Percentiles rank a stretch among this genome's conserved stretches.
Evolutionary conservation across 2,113 vertebrate genomes (phyloP).

Genomic region (Charina bottae): DNA sequence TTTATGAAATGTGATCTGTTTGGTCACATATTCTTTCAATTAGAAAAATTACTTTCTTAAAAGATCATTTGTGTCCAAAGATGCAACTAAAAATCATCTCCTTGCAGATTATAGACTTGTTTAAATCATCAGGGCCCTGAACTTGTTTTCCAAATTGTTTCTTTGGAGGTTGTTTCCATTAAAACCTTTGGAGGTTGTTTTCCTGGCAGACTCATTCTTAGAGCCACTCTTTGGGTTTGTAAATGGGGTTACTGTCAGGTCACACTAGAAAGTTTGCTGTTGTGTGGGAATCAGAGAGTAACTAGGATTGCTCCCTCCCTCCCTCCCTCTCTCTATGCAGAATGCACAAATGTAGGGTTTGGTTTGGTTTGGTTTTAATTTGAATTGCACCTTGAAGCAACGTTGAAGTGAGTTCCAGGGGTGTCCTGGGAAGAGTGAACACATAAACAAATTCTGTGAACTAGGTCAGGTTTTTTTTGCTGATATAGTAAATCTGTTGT

Average conservation of each 20-base stretch:
- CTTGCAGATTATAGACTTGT: background rate
- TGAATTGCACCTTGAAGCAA: background rate
- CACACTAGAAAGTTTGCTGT: background rate
- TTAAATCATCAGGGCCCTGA: background rate
- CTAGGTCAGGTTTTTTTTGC: background rate
- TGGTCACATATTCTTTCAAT: background rate
- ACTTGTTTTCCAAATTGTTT: background rate
- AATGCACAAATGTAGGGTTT: background rate
- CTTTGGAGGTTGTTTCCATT: background rate
- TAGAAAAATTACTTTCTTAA: background rate
- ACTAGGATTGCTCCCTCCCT: background rate
- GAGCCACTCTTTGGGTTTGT: background rate
- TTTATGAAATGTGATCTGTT: background rate
- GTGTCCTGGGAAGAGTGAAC: background rate
- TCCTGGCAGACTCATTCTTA: background rate
- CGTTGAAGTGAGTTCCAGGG: conserved; percentile 6
- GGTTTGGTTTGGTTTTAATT: background rate
- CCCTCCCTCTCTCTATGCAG: background rate
- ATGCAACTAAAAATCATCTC: background rate
- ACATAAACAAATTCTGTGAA: background rate
- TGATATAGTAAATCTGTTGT: background rate
- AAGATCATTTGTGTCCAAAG: background rate
- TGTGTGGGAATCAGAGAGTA: background rate
- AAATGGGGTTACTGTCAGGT: conserved; percentile 7
- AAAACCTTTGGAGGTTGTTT: background rate